A percentile compares a stretch with the other conserved stretches of the same genome.
phyloP scores from a whole-genome alignment of 2,888 invertebrate genomes.

The Cerastis rubricosa region DNA sequence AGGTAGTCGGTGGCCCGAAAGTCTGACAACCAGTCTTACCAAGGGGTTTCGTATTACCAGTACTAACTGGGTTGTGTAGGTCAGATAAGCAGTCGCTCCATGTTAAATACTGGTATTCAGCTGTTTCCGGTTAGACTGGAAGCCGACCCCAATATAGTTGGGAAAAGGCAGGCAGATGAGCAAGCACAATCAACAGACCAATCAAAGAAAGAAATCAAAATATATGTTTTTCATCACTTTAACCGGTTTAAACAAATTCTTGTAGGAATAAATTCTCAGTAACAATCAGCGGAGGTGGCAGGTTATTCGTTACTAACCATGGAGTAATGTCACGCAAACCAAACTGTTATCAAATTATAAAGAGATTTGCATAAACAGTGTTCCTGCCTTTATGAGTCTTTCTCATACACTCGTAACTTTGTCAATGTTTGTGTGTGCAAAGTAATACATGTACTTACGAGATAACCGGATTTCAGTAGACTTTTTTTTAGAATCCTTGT shows the following conservation, averaged over 20 bases:
- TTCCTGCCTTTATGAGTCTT: constrained; percentile 43
- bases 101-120: too few species aligned
- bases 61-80: too few species aligned
- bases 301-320: constrained; percentile 40
- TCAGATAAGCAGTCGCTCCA: too few species aligned
- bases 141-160: too few species aligned
- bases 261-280: not conserved
- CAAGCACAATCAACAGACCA: not conserved
- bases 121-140: too few species aligned
- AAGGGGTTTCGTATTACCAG: too few species aligned
- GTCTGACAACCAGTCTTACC: too few species aligned
- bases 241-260: not conserved
- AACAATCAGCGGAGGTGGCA: constrained; percentile 36
- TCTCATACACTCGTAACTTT: constrained; percentile 27
- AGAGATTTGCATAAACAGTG: constrained; percentile 67
- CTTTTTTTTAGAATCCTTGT: too few species aligned
- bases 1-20: too few species aligned
- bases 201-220: not conserved
- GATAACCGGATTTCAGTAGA: too few species aligned
- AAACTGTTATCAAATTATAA: constrained; percentile 63
- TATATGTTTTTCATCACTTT: not conserved
- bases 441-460: too few species aligned
- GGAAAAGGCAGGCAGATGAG: too few species aligned
- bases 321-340: constrained; percentile 57
- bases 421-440: not conserved